phyloP scores from a whole-genome alignment of 1,140 invertebrate genomes.

The Tetramorium alpestre region DNA sequence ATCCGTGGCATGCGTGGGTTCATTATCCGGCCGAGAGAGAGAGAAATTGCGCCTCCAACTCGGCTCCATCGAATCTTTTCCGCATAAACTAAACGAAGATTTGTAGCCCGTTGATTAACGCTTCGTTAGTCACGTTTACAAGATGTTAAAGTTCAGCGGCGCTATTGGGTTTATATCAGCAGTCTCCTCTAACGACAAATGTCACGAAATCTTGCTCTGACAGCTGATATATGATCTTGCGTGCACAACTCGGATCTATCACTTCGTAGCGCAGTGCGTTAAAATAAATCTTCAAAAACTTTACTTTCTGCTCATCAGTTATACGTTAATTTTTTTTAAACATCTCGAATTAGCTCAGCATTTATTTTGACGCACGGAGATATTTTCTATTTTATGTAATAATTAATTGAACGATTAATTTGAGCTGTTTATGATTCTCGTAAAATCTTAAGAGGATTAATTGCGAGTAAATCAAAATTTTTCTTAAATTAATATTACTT shows the following conservation, averaged over 20 bases:
- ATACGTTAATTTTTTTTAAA: background rate
- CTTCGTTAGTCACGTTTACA: constrained; percentile 40
- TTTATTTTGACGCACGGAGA: background rate
- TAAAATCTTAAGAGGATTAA: background rate
- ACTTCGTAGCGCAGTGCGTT: background rate
- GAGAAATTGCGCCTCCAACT: constrained; percentile 41
- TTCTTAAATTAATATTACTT: background rate
- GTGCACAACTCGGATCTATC: constrained; percentile 18
- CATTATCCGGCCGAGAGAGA: constrained; percentile 52
- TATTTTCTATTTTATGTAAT: background rate
- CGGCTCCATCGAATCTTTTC: constrained; percentile 48
- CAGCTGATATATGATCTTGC: constrained; percentile 17
- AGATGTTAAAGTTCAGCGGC: constrained; percentile 59
- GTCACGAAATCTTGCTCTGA: constrained; percentile 23
- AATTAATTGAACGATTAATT: constrained; percentile 1
- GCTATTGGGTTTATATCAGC: constrained; percentile 56
- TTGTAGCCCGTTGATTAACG: constrained; percentile 66
- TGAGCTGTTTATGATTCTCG: background rate
- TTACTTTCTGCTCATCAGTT: constrained; percentile 20
- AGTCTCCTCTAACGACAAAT: constrained; percentile 40
- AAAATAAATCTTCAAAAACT: constrained; percentile 17
- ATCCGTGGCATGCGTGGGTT: constrained; percentile 34
- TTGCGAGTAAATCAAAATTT: background rate
- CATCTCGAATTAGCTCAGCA: background rate
- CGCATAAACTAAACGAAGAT: constrained; percentile 68